A percentile compares a stretch with the other conserved stretches of the same genome.
Evolutionary conservation across 2,797 vertebrate genomes (phyloP).

Genomic region (Sardinella longiceps): DNA sequence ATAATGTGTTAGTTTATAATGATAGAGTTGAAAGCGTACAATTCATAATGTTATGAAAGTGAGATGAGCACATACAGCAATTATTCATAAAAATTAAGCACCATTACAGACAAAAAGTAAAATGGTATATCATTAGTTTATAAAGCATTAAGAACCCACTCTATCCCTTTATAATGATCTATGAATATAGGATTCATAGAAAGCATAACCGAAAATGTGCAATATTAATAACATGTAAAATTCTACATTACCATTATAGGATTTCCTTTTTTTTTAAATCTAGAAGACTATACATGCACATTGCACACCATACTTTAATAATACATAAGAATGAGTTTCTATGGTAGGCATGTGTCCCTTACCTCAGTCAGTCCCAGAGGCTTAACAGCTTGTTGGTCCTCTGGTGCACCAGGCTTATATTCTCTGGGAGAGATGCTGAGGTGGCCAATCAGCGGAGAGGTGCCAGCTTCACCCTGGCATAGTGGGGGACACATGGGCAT

Average conservation of each 20-base stretch:
- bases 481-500: neutral
- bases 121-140: too few relatives aligned
- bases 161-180: too few relatives aligned
- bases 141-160: too few relatives aligned
- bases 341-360: neutral
- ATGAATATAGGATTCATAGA: too few relatives aligned
- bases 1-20: too few relatives aligned
- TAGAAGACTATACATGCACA: neutral
- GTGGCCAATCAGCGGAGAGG: neutral
- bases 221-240: neutral
- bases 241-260: neutral
- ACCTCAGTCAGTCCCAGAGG: neutral
- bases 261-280: neutral
- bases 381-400: neutral
- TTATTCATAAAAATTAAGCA: too few relatives aligned
- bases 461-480: neutral
- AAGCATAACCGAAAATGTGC: too few relatives aligned
- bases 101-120: too few relatives aligned
- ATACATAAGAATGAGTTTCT: neutral
- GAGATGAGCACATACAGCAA: too few relatives aligned
- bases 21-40: too few relatives aligned
- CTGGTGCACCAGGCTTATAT: neutral
- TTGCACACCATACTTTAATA: neutral
- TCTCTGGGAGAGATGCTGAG: neutral
- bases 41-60: too few relatives aligned